Conservation (phyloP, 2,888 invertebrate species). For the Andrena flavipes region DNA sequence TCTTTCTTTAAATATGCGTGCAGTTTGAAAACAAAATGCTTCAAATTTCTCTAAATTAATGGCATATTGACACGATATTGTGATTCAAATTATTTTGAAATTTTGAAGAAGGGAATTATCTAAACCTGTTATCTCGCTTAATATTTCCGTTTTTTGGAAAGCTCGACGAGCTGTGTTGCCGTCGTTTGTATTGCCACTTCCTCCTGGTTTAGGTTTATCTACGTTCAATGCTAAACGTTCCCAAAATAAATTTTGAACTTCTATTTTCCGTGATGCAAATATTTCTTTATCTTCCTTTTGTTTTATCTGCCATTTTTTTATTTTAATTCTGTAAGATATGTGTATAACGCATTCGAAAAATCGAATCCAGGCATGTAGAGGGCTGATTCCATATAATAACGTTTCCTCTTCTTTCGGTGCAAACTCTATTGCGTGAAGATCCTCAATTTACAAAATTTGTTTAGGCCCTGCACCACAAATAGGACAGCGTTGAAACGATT, state of each 20-base stretch:
- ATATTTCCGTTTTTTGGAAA: no score
- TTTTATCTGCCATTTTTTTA: conserved; percentile 1
- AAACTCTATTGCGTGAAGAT: conserved; percentile 5
- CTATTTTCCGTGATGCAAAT: no score
- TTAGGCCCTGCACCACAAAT: conserved; percentile 7
- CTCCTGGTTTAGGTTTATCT: no score
- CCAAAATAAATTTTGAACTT: no score
- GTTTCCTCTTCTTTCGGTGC: not conserved
- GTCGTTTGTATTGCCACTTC: no score
- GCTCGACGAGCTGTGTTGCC: no score
- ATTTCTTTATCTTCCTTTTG: not conserved
- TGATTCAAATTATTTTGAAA: conserved; percentile 6
- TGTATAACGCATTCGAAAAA: conserved; percentile 6
- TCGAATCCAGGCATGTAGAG: not conserved
- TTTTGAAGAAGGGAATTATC: not conserved
- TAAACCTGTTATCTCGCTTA: no score
- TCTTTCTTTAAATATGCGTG: no score
- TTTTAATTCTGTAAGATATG: not conserved
- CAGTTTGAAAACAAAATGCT: no score
- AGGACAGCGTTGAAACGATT: not conserved
- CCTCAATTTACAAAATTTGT: conserved; percentile 6
- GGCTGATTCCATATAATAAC: not conserved
- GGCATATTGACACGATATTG: no score
- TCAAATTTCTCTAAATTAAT: no score
- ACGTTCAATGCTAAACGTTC: no score